phyloP scores from a whole-genome alignment of 1,140 invertebrate species.

The Geopemphigus sp. region DNA sequence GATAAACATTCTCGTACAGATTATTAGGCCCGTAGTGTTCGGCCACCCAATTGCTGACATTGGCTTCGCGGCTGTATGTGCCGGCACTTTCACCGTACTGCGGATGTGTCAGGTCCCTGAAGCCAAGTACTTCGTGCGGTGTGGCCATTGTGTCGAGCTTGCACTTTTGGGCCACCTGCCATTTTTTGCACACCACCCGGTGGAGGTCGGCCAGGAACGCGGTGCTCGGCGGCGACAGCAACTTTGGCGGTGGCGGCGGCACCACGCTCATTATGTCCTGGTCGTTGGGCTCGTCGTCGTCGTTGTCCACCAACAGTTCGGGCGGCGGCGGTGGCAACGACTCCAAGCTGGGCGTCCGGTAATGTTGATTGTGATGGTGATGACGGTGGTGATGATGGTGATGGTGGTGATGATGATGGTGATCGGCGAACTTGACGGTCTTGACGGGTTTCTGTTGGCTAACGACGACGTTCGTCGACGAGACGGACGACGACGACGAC shows the following conservation, averaged over 20 bases:
- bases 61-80: slow-evolving; percentile 75
- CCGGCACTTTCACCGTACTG: slow-evolving; percentile 63
- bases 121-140: slow-evolving; percentile 86
- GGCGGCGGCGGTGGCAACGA: slow-evolving; percentile 75
- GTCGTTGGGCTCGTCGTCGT: slow-evolving; percentile 56
- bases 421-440: slow-evolving; percentile 26
- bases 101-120: slow-evolving; percentile 68
- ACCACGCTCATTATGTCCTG: slow-evolving; percentile 53
- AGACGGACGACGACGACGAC: background rate
- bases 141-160: slow-evolving; percentile 79
- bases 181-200: slow-evolving; percentile 88
- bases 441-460: slow-evolving; percentile 22
- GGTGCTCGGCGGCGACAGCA: slow-evolving; percentile 62
- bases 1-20: slow-evolving; percentile 64
- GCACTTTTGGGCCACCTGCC: slow-evolving; percentile 90
- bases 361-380: background rate
- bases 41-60: slow-evolving; percentile 85
- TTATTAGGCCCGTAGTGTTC: slow-evolving; percentile 74
- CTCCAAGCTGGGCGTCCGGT: slow-evolving; percentile 63
- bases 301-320: slow-evolving; percentile 63
- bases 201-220: slow-evolving; percentile 85
- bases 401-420: background rate
- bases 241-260: slow-evolving; percentile 62
- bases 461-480: background rate
- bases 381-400: background rate